These are phyloP conservation scores for Daubentonia madagascariensis DNA, from an alignment of 2,113 vertebrate genomes.

Conservation along the genomic window DNA sequence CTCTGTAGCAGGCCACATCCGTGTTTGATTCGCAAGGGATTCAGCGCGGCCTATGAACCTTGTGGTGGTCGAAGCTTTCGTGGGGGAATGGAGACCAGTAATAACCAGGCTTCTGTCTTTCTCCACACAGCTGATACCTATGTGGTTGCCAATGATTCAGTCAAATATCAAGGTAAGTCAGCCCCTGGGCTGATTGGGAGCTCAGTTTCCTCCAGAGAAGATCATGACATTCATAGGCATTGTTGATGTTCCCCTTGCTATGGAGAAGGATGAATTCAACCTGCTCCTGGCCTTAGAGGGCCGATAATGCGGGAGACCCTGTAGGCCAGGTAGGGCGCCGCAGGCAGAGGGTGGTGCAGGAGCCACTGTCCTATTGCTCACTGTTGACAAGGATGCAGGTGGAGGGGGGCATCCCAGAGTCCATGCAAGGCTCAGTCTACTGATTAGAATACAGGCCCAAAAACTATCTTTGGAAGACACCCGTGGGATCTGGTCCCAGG, in stretches of 20 bases:
- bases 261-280: not conserved
- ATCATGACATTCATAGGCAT: accelerated
- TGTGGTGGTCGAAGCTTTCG: not conserved
- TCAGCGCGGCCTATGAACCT: not conserved
- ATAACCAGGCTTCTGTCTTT: conserved; percentile 68
- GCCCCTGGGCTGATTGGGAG: not conserved
- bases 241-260: not conserved
- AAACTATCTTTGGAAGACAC: not conserved
- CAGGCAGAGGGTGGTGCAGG: not conserved
- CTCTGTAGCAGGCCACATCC: not conserved
- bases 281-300: not conserved
- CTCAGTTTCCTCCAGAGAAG: not conserved
- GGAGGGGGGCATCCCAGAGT: not conserved
- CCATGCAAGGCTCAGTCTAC: not conserved
- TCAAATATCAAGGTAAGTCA: conserved; percentile 95
- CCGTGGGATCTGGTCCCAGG: not conserved
- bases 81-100: not conserved
- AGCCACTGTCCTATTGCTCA: too few relatives aligned
- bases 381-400: not conserved
- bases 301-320: not conserved
- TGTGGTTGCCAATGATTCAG: conserved; percentile 99
- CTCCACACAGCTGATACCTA: conserved; percentile 93
- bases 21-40: not conserved
- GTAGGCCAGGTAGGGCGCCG: not conserved
- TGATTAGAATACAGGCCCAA: not conserved